These are phyloP conservation scores for Carassius gibelio DNA, from an alignment of 2,113 vertebrate genomes.

Conservation along the genomic window DNA sequence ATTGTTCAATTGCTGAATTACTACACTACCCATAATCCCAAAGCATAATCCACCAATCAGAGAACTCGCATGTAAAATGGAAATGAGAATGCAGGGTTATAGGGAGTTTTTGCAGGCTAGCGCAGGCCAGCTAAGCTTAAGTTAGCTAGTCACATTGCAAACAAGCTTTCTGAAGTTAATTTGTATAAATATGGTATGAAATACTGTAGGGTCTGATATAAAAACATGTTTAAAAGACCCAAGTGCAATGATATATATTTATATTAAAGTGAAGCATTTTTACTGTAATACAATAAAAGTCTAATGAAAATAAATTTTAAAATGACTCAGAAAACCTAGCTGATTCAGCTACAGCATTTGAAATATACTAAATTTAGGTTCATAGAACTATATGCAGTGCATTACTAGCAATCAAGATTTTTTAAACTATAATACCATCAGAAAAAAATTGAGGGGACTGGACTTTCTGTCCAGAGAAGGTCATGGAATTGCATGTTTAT, in stretches of 20 bases:
- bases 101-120: not conserved
- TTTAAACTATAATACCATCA: not conserved
- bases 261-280: not conserved
- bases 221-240: not conserved
- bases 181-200: too few species aligned
- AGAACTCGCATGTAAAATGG: not conserved
- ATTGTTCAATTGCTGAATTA: too few species aligned
- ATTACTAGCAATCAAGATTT: not conserved
- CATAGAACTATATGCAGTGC: not conserved
- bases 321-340: not conserved
- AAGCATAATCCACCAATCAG: too few species aligned
- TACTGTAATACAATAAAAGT: not conserved
- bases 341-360: not conserved
- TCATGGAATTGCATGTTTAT: not conserved
- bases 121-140: not conserved
- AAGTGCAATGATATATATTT: not conserved
- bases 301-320: too few species aligned
- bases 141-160: not conserved
- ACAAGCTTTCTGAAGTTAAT: too few species aligned
- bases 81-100: not conserved
- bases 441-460: not conserved
- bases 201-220: not conserved
- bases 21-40: too few species aligned
- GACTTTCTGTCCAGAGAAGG: not conserved
- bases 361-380: not conserved